Evolutionary conservation across 2,113 vertebrate genomes (phyloP).

Genomic region (Rhegmatorhina hoffmannsi): DNA sequence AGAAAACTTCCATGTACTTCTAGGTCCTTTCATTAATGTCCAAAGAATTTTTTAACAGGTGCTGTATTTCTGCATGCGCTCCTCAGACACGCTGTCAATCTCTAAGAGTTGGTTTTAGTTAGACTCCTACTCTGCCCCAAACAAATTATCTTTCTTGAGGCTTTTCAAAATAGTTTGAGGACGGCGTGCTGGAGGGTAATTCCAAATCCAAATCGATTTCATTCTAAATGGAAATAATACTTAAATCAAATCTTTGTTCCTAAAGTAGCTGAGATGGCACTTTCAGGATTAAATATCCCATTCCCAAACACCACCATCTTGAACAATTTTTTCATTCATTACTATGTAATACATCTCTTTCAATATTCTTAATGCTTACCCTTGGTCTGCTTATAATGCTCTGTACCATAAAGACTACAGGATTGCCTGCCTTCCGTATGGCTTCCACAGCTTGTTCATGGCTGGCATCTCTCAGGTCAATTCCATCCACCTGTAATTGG

Average conservation of each 20-base stretch:
- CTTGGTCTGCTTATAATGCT: conserved; percentile 90
- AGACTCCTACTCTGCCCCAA: conserved; percentile 49
- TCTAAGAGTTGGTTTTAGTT: conserved; percentile 27
- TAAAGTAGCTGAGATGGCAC: conserved; percentile 24
- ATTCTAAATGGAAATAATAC: conserved; percentile 56
- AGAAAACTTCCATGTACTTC: not conserved
- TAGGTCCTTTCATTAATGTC: not conserved
- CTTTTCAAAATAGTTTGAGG: conserved; percentile 61
- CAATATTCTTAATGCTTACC: conserved; percentile 80
- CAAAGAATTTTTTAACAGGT: conserved; percentile 44
- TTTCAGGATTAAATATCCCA: conserved; percentile 42
- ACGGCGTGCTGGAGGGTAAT: conserved; percentile 27
- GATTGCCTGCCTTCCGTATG: conserved; percentile 94
- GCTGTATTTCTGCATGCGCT: conserved; percentile 52
- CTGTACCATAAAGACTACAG: conserved; percentile 95
- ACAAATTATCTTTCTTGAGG: conserved; percentile 47
- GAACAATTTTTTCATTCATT: conserved; percentile 23
- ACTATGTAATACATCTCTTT: conserved; percentile 38
- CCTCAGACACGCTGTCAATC: conserved; percentile 37
- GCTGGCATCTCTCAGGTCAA: conserved; percentile 94
- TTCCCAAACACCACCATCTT: conserved; percentile 43
- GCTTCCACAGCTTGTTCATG: conserved; percentile 98
- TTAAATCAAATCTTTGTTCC: conserved; percentile 47
- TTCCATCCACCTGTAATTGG: conserved; percentile 92
- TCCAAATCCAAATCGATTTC: conserved; percentile 55